Percentiles rank a stretch among this genome's conserved stretches.
Conservation (phyloP, 2,888 invertebrate species). For the Synergus japonicus region DNA sequence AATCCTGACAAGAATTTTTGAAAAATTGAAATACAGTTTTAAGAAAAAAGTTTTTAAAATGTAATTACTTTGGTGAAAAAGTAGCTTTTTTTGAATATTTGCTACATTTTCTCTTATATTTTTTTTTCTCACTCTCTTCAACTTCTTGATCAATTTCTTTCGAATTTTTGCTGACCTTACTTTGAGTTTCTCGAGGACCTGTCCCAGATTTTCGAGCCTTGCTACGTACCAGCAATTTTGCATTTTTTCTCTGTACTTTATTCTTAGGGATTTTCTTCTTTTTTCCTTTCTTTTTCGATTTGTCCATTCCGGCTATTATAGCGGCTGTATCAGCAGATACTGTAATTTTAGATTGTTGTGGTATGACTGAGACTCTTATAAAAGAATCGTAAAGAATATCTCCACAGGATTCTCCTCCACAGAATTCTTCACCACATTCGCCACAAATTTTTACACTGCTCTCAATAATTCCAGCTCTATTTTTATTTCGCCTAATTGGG, state of each 20-base stretch:
- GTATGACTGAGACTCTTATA: conserved; percentile 76
- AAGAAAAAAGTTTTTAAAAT: too few species aligned
- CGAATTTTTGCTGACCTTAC: conserved; percentile 78
- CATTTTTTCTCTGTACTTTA: conserved; percentile 73
- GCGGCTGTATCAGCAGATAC: conserved; percentile 74
- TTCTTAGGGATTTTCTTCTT: conserved; percentile 64
- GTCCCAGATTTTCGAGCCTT: conserved; percentile 62
- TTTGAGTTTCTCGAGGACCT: conserved; percentile 66
- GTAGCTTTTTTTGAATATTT: conserved; percentile 63
- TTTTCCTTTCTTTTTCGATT: conserved; percentile 63
- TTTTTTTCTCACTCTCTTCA: conserved; percentile 64
- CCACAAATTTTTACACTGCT: conserved; percentile 86
- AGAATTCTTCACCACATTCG: conserved; percentile 93
- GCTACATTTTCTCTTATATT: conserved; percentile 72
- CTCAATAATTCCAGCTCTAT: conserved; percentile 89
- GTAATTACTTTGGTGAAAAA: conserved; percentile 56
- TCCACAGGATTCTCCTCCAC: conserved; percentile 80
- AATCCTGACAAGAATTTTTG: too few species aligned
- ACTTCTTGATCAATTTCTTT: conserved; percentile 74
- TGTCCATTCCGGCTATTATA: conserved; percentile 71
- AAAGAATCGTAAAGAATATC: conserved; percentile 81
- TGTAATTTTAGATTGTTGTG: conserved; percentile 67
- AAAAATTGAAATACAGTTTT: too few species aligned
- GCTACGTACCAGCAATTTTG: conserved; percentile 64
- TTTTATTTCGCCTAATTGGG: conserved; percentile 87